phyloP scores from a whole-genome alignment of 2,797 vertebrate genomes.

The Zalophus californianus region DNA sequence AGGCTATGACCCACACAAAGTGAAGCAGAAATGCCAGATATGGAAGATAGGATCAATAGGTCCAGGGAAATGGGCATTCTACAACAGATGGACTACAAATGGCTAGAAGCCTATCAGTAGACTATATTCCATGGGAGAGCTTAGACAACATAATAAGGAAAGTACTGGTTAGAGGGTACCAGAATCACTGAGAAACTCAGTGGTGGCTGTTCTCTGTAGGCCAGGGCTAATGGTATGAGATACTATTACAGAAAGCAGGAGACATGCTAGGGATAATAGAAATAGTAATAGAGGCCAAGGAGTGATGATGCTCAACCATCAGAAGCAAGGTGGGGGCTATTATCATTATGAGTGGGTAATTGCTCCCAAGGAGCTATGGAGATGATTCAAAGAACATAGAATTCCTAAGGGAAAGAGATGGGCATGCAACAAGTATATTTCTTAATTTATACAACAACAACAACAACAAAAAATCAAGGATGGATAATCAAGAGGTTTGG shows the following conservation, averaged over 20 bases:
- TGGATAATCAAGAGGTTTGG: background rate
- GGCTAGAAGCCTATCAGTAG: background rate
- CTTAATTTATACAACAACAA: background rate
- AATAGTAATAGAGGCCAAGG: background rate
- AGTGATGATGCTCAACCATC: background rate
- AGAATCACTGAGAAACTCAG: background rate
- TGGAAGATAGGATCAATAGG: background rate
- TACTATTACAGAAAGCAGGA: background rate
- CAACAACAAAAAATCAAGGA: background rate
- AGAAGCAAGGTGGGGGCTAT: background rate
- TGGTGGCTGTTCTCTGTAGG: background rate
- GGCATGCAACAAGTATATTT: background rate
- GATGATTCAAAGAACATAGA: background rate
- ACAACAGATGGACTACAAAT: background rate
- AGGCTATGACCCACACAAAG: background rate
- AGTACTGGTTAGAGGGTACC: background rate
- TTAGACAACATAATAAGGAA: background rate
- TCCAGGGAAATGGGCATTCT: background rate
- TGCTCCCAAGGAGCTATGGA: background rate
- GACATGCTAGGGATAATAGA: background rate
- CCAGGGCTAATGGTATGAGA: background rate
- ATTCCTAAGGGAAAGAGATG: constrained; percentile 11
- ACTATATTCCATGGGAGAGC: background rate
- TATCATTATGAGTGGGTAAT: background rate
- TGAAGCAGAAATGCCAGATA: background rate